These are phyloP conservation scores for Panagrolaimus sp. DNA, from an alignment of 1,140 invertebrate species.

Conservation along the genomic window DNA sequence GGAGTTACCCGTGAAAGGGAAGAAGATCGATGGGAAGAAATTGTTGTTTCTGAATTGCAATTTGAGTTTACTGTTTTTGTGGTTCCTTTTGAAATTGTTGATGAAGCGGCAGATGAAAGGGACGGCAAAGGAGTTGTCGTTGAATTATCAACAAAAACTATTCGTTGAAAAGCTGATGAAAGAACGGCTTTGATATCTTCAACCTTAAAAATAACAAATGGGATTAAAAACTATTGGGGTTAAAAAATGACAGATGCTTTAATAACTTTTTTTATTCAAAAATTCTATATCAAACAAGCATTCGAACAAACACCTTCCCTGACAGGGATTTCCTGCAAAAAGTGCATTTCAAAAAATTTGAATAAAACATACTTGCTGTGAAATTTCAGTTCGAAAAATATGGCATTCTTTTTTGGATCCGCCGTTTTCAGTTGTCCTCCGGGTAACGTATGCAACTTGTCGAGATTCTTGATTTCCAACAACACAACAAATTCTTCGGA, in stretches of 20 bases:
- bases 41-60: background rate
- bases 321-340: too few relatives aligned
- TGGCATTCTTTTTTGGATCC: constrained; percentile 1
- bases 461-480: background rate
- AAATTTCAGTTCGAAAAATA: constrained; percentile 2
- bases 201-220: too few relatives aligned
- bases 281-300: too few relatives aligned
- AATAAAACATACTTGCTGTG: background rate
- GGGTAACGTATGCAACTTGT: background rate
- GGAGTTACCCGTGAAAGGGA: background rate
- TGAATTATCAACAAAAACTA: constrained; percentile 1
- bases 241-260: too few relatives aligned
- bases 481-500: constrained; percentile 5
- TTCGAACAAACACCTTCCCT: too few relatives aligned
- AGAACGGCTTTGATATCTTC: background rate
- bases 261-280: too few relatives aligned
- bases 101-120: background rate
- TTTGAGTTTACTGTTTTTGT: background rate
- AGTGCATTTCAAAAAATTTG: too few relatives aligned
- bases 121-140: background rate
- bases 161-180: constrained; percentile 1
- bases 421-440: background rate
- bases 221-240: too few relatives aligned
- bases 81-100: too few relatives aligned
- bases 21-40: background rate